Conservation (phyloP, 2,888 invertebrate genomes). For the Panzeria rudis region DNA sequence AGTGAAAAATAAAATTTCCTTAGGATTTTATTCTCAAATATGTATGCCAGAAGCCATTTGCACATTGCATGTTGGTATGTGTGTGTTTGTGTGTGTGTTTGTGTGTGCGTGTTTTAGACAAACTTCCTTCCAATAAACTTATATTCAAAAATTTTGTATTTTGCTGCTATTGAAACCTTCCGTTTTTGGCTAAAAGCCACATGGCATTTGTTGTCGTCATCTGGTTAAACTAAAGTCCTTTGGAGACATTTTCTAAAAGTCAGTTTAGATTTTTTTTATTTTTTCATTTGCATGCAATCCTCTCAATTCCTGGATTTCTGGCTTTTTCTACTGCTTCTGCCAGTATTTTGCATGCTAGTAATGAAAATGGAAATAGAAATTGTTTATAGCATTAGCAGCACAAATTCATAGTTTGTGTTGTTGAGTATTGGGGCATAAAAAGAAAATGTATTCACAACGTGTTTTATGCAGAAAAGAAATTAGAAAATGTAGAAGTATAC, state of each 20-base stretch:
- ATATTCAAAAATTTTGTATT: conserved; percentile 8
- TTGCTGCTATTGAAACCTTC: neutral
- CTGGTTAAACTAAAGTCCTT: conserved; percentile 71
- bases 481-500: conserved; percentile 17
- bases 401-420: conserved; percentile 43
- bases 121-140: neutral
- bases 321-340: conserved; percentile 8
- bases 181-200: conserved; percentile 72
- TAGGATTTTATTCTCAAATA: conserved; percentile 36
- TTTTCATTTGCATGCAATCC: conserved; percentile 5
- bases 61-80: neutral
- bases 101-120: neutral
- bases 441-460: conserved; percentile 47
- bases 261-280: conserved; percentile 43
- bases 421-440: conserved; percentile 37
- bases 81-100: neutral
- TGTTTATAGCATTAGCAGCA: conserved; percentile 66
- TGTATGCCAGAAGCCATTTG: conserved; percentile 49
- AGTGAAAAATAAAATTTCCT: neutral
- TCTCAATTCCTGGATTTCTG: conserved; percentile 21
- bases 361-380: conserved; percentile 70
- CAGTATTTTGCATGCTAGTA: conserved; percentile 57
- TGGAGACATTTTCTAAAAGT: conserved; percentile 69
- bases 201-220: conserved; percentile 73
- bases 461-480: conserved; percentile 36